Conservation (phyloP, 1,140 invertebrate genomes). For the Metopolophium dirhodum region DNA sequence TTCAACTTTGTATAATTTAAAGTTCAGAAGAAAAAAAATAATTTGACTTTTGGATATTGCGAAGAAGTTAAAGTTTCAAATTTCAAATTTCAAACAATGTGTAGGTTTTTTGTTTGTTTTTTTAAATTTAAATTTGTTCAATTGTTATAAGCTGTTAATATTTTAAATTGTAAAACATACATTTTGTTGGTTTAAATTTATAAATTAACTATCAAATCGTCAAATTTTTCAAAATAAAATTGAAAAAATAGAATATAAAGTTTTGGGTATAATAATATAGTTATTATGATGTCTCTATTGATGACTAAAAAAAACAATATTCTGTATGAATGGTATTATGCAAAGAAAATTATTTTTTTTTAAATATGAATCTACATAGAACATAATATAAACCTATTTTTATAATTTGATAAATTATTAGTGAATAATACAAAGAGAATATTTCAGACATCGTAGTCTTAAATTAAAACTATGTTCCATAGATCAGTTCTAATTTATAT, state of each 20-base stretch:
- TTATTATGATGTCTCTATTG: neutral
- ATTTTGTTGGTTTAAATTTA: neutral
- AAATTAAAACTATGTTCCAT: neutral
- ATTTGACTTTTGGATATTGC: neutral
- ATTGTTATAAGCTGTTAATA: neutral
- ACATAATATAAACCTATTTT: neutral
- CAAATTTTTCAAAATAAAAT: neutral
- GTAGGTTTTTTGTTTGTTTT: neutral
- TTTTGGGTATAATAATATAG: neutral
- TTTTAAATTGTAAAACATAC: neutral
- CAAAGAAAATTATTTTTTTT: neutral
- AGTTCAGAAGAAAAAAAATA: slow-evolving; percentile 4
- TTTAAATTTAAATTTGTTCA: neutral
- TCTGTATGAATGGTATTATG: neutral
- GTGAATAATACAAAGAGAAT: neutral
- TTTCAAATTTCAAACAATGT: neutral
- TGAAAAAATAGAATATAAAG: neutral
- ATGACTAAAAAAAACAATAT: neutral
- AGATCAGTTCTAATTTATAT: neutral
- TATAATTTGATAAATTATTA: neutral
- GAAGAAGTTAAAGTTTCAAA: neutral
- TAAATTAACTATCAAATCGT: neutral
- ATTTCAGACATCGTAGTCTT: neutral
- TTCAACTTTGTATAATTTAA: neutral
- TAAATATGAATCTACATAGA: neutral